A percentile compares a stretch with the other conserved stretches of the same genome.
Conservation (phyloP, 2,797 vertebrate genomes). For the Galago senegalensis region DNA sequence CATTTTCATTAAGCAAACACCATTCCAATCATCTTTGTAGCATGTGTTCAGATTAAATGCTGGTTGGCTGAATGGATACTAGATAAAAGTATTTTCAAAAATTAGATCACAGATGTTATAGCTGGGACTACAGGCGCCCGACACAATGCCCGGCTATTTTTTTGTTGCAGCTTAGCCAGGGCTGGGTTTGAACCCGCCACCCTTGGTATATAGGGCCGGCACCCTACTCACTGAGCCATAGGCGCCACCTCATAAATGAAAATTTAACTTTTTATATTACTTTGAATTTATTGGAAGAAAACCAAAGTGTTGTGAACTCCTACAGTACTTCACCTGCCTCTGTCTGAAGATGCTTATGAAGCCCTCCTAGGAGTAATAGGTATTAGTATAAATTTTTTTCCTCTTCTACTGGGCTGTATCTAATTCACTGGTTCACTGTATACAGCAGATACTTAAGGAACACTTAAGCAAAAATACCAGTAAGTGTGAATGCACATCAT, state of each 20-base stretch:
- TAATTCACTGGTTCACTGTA: background rate
- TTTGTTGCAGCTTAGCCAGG: no score
- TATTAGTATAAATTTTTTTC: background rate
- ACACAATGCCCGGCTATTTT: no score
- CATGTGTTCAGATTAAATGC: background rate
- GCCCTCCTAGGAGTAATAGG: background rate
- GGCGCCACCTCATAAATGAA: background rate
- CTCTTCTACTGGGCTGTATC: background rate
- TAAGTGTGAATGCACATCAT: background rate
- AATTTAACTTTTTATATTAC: conserved; percentile 46
- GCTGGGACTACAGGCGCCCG: no score
- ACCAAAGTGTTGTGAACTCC: background rate
- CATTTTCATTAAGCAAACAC: background rate
- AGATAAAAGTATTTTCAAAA: background rate
- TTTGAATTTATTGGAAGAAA: conserved; percentile 50
- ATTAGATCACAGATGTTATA: background rate
- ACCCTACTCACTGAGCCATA: no score
- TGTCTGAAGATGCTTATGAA: conserved; percentile 16
- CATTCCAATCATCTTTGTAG: background rate
- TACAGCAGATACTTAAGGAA: background rate
- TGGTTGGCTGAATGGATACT: background rate
- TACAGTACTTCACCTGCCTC: background rate
- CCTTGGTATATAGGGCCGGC: no score
- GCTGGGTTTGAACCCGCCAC: no score
- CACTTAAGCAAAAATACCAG: background rate